A percentile compares a stretch with the other conserved stretches of the same genome.
phyloP scores from a whole-genome alignment of 2,113 vertebrate genomes.

The Psilopsiagon aymara region DNA sequence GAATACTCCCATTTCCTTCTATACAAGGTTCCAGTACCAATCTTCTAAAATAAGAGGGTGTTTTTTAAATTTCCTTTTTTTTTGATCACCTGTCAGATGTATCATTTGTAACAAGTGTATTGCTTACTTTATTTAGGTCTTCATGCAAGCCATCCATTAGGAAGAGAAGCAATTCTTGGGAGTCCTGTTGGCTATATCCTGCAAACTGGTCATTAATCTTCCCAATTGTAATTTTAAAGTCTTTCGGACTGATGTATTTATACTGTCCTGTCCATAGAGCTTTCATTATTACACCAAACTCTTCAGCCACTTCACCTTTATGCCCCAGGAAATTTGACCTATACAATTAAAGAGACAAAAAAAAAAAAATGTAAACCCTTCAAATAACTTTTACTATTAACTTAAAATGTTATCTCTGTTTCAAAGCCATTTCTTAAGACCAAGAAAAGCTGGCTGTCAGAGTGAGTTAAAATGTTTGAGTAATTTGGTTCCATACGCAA shows the following conservation, averaged over 20 bases:
- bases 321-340: slow-evolving; percentile 94
- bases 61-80: background rate
- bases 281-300: slow-evolving; percentile 97
- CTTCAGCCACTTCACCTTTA: slow-evolving; percentile 97
- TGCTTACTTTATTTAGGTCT: slow-evolving; percentile 94
- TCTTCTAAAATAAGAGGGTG: background rate
- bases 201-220: slow-evolving; percentile 97
- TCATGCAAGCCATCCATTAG: slow-evolving; percentile 98
- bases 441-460: background rate
- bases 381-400: background rate
- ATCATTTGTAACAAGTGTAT: background rate
- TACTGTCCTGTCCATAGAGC: slow-evolving; percentile 95
- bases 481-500: background rate
- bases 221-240: slow-evolving; percentile 95
- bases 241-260: slow-evolving; percentile 91
- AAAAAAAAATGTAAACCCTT: background rate
- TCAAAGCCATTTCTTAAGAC: background rate
- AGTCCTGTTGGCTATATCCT: slow-evolving; percentile 94
- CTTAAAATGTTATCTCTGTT: background rate
- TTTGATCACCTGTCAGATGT: background rate
- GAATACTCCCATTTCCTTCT: background rate
- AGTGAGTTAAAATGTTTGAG: background rate
- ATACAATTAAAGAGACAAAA: slow-evolving; percentile 2
- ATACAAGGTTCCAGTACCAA: background rate
- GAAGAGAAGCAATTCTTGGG: slow-evolving; percentile 95